Evolutionary conservation across 2,797 vertebrate species (phyloP).

Genomic region (Eupleurogrammus muticus): DNA sequence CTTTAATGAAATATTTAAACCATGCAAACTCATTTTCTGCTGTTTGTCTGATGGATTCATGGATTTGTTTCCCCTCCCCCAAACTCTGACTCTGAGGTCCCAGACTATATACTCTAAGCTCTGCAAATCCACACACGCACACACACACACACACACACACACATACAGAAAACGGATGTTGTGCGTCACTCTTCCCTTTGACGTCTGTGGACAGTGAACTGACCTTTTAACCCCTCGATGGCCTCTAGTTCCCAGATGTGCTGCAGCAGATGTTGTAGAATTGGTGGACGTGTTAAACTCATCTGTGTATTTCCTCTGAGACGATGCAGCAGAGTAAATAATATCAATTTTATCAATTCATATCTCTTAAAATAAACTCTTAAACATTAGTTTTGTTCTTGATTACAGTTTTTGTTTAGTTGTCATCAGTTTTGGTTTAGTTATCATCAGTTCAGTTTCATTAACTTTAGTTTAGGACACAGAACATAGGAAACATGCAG

Average conservation of each 20-base stretch:
- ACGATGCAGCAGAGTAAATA: too few relatives aligned
- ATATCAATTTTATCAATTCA: conserved; percentile 18
- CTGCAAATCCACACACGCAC: conserved; percentile 52
- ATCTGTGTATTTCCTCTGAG: conserved; percentile 27
- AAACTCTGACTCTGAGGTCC: conserved; percentile 8
- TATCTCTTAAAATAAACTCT: neutral
- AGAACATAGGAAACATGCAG: neutral
- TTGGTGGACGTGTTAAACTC: conserved; percentile 29
- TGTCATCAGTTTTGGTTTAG: too few relatives aligned
- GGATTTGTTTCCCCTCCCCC: conserved; percentile 7
- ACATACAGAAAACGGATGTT: neutral
- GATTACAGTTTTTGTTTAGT: too few relatives aligned
- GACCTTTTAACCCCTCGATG: neutral
- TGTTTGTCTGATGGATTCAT: too few relatives aligned
- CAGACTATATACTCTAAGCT: conserved; percentile 47
- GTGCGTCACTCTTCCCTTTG: conserved; percentile 39
- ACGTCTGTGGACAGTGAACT: conserved; percentile 22
- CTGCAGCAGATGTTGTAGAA: conserved; percentile 49
- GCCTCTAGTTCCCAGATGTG: conserved; percentile 30
- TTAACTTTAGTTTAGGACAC: too few relatives aligned
- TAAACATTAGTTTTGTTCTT: too few relatives aligned
- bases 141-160: too few relatives aligned
- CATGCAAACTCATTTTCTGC: too few relatives aligned
- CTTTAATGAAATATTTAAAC: too few relatives aligned
- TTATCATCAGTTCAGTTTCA: too few relatives aligned